Conservation (phyloP, 2,113 vertebrate genomes). For the Oncorhynchus nerka region DNA sequence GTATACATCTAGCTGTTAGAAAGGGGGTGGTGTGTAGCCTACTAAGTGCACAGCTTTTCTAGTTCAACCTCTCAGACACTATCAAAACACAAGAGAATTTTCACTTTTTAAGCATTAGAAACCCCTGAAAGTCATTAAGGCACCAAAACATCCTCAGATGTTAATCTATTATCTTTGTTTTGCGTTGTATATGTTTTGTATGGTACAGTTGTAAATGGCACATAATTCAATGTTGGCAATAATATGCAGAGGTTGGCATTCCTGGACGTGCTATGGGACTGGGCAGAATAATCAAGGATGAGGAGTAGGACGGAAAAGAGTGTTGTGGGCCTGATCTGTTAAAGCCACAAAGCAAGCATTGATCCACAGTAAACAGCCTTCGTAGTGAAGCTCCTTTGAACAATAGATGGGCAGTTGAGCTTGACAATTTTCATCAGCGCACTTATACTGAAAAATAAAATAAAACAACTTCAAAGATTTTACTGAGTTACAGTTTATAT, state of each 20-base stretch:
- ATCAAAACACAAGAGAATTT: neutral
- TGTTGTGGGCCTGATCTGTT: too few relatives aligned
- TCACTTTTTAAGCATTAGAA: neutral
- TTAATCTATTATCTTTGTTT: too few relatives aligned
- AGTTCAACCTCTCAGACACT: conserved; percentile 2
- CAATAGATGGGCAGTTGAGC: conserved; percentile 30
- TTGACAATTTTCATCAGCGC: conserved; percentile 38
- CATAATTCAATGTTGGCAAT: too few relatives aligned
- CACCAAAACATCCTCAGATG: neutral
- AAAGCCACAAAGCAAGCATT: neutral
- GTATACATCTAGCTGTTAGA: conserved; percentile 13
- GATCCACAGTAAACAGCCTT: conserved; percentile 9
- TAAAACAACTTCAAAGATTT: too few relatives aligned
- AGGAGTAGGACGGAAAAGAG: too few relatives aligned
- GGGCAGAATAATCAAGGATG: too few relatives aligned
- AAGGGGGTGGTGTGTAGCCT: conserved; percentile 3
- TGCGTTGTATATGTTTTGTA: too few relatives aligned
- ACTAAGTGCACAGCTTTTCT: conserved; percentile 4
- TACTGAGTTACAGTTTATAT: too few relatives aligned
- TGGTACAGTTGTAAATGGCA: too few relatives aligned
- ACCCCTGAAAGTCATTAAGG: neutral
- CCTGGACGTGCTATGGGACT: too few relatives aligned
- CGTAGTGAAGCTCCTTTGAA: too few relatives aligned
- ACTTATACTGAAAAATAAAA: neutral
- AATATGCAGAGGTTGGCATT: too few relatives aligned